phyloP scores from a whole-genome alignment of 2,797 vertebrate species.

The Chelonia mydas region DNA sequence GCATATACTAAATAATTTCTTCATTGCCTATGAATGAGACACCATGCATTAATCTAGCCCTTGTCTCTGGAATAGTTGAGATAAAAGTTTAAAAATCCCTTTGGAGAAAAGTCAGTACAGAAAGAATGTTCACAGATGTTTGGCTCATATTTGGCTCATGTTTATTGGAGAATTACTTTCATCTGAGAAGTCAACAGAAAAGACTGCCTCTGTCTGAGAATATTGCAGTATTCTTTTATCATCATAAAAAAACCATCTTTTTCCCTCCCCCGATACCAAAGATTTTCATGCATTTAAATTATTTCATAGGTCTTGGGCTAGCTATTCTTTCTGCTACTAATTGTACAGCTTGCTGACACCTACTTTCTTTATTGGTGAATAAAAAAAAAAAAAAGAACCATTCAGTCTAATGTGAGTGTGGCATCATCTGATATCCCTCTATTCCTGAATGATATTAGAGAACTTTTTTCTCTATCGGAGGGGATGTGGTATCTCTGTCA shows the following conservation, averaged over 20 bases:
- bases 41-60: not conserved
- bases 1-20: not conserved
- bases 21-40: slow-evolving; percentile 1
- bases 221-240: not conserved
- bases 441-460: not conserved
- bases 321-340: not conserved
- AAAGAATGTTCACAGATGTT: not conserved
- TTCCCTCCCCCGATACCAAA: not conserved
- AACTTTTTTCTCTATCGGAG: not conserved
- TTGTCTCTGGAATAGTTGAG: not conserved
- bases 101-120: not conserved
- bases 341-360: not conserved
- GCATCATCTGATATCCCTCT: not conserved
- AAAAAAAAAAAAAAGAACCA: not conserved
- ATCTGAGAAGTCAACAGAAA: not conserved
- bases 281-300: not conserved
- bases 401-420: not conserved
- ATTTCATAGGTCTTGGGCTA: not conserved
- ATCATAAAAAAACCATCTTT: not conserved
- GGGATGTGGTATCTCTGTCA: not conserved
- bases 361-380: not conserved
- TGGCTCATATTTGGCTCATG: not conserved
- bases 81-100: not conserved
- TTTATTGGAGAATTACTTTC: not conserved
- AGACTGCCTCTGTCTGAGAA: not conserved